phyloP scores from a whole-genome alignment of 1,140 invertebrate genomes.

The Drosophila eugracilis region DNA sequence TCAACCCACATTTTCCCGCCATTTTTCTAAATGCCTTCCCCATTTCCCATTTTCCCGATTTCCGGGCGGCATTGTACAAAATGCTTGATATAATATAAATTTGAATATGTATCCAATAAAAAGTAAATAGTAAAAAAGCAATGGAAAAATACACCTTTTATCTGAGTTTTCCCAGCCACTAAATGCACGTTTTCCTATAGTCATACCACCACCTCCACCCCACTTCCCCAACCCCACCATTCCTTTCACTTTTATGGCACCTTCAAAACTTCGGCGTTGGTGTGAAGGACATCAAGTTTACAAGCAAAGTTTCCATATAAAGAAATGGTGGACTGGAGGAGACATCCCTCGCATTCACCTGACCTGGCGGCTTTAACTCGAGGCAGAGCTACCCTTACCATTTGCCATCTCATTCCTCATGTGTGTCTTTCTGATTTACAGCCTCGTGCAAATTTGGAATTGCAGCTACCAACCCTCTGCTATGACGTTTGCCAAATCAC shows the following conservation, averaged over 20 bases:
- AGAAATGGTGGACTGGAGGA: constrained; percentile 18
- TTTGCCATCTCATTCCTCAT: constrained; percentile 12
- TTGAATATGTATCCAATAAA: constrained; percentile 53
- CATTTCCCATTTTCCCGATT: constrained; percentile 67
- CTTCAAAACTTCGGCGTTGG: constrained; percentile 73
- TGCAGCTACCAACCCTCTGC: constrained; percentile 18
- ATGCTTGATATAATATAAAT: constrained; percentile 29
- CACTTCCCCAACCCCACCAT: neutral
- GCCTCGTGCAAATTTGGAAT: constrained; percentile 67
- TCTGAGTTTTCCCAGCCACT: constrained; percentile 72
- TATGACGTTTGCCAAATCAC: constrained; percentile 38
- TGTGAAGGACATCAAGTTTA: constrained; percentile 68
- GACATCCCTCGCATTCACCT: constrained; percentile 43
- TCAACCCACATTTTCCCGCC: constrained; percentile 41
- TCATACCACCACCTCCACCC: constrained; percentile 14
- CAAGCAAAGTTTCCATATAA: constrained; percentile 77
- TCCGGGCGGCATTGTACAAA: constrained; percentile 52
- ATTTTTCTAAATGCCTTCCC: constrained; percentile 22
- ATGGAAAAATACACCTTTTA: constrained; percentile 79
- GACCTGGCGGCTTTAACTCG: too few species aligned
- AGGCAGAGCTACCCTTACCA: constrained; percentile 5
- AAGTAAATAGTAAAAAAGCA: constrained; percentile 82
- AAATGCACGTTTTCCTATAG: constrained; percentile 30
- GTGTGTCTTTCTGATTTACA: constrained; percentile 62
- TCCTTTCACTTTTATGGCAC: constrained; percentile 77